These are phyloP conservation scores for Panurus biarmicus DNA, from an alignment of 2,113 vertebrate species.

Conservation along the genomic window DNA sequence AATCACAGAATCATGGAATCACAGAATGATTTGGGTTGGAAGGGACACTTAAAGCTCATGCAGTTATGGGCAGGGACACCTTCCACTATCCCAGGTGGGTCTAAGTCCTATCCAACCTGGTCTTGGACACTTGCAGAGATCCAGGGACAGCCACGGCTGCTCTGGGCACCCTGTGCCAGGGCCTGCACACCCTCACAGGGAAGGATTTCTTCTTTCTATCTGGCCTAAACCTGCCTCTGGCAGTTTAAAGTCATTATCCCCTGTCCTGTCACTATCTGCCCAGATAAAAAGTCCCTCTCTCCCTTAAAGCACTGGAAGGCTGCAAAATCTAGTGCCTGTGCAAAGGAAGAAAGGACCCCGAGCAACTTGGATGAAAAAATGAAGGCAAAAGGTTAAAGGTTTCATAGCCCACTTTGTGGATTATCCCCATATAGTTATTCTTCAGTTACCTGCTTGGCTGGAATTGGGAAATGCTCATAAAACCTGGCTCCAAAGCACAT, in stretches of 20 bases:
- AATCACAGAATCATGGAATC: background rate
- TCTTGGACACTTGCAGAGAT: background rate
- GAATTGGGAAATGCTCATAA: rapidly evolving
- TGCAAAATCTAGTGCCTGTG: background rate
- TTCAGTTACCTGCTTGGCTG: background rate
- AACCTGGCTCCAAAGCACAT: background rate
- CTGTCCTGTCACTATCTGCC: background rate
- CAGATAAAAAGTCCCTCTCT: background rate
- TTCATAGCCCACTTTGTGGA: background rate
- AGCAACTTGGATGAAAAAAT: background rate
- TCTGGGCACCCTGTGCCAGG: background rate
- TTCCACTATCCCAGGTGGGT: background rate
- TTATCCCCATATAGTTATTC: background rate
- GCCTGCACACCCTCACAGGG: background rate
- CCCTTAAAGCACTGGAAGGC: background rate
- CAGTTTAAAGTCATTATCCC: background rate
- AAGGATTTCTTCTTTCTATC: background rate
- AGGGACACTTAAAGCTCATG: background rate
- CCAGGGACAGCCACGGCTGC: background rate
- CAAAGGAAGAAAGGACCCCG: background rate
- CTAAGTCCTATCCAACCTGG: background rate
- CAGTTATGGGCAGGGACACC: background rate
- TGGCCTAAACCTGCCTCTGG: background rate
- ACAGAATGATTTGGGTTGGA: background rate
- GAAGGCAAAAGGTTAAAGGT: background rate